Conservation (phyloP, 2,888 invertebrate species). For the Bombylius major region DNA sequence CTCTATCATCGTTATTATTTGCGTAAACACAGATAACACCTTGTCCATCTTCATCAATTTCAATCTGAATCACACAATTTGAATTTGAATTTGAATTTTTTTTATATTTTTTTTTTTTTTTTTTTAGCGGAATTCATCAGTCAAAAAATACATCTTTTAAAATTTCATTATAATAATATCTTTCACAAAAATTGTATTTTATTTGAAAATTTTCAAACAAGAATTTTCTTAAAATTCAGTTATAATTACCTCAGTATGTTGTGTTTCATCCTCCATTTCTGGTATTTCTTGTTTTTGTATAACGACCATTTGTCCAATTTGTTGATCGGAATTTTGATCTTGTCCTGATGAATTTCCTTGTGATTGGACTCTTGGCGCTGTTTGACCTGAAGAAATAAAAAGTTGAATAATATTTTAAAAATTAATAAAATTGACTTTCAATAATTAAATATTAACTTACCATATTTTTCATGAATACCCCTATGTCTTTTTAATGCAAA, state of each 20-base stretch:
- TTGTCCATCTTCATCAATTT: background rate
- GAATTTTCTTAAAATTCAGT: conserved; percentile 7
- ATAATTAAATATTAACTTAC: conserved; percentile 27
- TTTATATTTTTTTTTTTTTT: background rate
- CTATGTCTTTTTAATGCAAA: conserved; percentile 77
- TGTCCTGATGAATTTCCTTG: conserved; percentile 15
- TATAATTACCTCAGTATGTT: conserved; percentile 12
- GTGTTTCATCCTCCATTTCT: conserved; percentile 32
- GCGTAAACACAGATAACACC: background rate
- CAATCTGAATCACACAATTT: background rate
- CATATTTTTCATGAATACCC: conserved; percentile 80
- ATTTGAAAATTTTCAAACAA: no score
- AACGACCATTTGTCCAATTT: conserved; percentile 23
- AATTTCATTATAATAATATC: no score
- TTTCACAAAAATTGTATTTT: no score
- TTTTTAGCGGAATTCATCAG: background rate
- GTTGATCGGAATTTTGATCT: conserved; percentile 10
- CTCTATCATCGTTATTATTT: background rate
- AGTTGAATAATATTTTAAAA: background rate
- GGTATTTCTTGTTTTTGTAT: conserved; percentile 34
- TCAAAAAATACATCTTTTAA: no score
- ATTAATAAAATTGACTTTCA: background rate
- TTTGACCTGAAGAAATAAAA: conserved; percentile 24
- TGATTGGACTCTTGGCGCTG: conserved; percentile 39
- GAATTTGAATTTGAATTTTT: no score